Base-by-base conservation (phyloP, 2,113 vertebrate species). In the Chamaea fasciata region DNA sequence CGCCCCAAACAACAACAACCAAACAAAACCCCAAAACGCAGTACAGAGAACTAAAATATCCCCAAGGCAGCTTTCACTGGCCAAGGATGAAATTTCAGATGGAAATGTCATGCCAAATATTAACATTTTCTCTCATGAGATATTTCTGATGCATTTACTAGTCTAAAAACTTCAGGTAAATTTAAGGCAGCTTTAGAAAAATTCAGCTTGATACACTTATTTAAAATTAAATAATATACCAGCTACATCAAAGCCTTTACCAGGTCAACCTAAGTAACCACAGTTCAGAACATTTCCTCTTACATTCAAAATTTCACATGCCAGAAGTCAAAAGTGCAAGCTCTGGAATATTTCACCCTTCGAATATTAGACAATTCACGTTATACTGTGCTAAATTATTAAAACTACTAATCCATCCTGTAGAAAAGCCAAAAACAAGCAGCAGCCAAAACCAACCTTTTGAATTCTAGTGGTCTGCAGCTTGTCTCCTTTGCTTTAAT, bases 221-320 rank as follows among this genome's bases (percentile, higher is more conserved):
- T 3, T 28, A 28, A 78, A 96, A 41, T 13, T 83, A 85, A 96
- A 76, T 59, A 76, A 93, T 75, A 28, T 12, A 52, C 15, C 21
- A 64, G 42, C 26, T 89, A 94, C 76, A 89, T 96, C 90, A 90
- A 93, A 96, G 90, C 44, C 28, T 93, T 96, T 83, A 63, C 31
- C n/a, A 92, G 59, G 56, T 90, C 83, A 92, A 20, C 26, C 8
- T 71, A 84, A 89, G 77, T 60, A 62, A 83, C 63, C 31, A 77
- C 21, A 62, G 56, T 86, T 96, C 55, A 77, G 89, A 93, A 74
- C 56, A 60, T 71, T 94, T 93, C 85, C 88, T 94, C 69, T 83
- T 67, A 69, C 77, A 90, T 86, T 85, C 60, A 87, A 83, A 95
- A 86, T 86, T 74, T 90, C 68, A 68, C 27, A 78, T 81, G 79